Percentiles rank a stretch among this genome's conserved stretches.
Evolutionary conservation across 2,888 invertebrate species (phyloP).

Genomic region (Perizoma affinitatum): DNA sequence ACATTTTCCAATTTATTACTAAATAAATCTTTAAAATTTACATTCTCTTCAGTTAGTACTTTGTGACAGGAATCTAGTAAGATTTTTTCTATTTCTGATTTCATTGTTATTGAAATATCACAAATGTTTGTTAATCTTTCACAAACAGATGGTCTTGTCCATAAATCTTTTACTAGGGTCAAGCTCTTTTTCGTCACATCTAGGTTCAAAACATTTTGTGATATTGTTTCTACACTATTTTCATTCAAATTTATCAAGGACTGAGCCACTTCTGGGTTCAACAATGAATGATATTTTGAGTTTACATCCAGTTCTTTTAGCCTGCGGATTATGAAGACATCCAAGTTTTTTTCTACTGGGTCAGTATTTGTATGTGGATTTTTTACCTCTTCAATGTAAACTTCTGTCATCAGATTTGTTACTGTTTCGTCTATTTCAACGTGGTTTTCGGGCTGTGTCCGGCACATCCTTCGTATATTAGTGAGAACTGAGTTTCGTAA

Average conservation of each 20-base stretch:
- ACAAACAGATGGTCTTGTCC: constrained; percentile 44
- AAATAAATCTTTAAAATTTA: constrained; percentile 46
- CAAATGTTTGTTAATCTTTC: constrained; percentile 27
- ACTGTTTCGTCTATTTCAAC: constrained; percentile 56
- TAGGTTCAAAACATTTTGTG: constrained; percentile 61
- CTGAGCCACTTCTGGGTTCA: constrained; percentile 65
- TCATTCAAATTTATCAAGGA: constrained; percentile 66
- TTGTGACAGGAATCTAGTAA: constrained; percentile 50
- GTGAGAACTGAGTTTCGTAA: constrained; percentile 60
- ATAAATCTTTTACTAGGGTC: constrained; percentile 56
- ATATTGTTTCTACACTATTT: constrained; percentile 48
- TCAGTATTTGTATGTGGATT: constrained; percentile 28
- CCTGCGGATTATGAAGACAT: constrained; percentile 62
- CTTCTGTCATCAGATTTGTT: constrained; percentile 51
- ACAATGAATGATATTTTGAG: constrained; percentile 45
- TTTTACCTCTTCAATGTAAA: constrained; percentile 50
- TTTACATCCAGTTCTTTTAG: constrained; percentile 53
- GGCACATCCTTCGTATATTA: constrained; percentile 66
- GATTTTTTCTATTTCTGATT: constrained; percentile 60
- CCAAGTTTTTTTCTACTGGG: constrained; percentile 51
- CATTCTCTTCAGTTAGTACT: constrained; percentile 43
- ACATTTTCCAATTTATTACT: constrained; percentile 45
- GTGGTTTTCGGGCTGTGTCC: constrained; percentile 59
- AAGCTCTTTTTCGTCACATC: constrained; percentile 32
- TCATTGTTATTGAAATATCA: constrained; percentile 63